phyloP scores from a whole-genome alignment of 1,140 invertebrate species.

The Eurytemora carolleeae region DNA sequence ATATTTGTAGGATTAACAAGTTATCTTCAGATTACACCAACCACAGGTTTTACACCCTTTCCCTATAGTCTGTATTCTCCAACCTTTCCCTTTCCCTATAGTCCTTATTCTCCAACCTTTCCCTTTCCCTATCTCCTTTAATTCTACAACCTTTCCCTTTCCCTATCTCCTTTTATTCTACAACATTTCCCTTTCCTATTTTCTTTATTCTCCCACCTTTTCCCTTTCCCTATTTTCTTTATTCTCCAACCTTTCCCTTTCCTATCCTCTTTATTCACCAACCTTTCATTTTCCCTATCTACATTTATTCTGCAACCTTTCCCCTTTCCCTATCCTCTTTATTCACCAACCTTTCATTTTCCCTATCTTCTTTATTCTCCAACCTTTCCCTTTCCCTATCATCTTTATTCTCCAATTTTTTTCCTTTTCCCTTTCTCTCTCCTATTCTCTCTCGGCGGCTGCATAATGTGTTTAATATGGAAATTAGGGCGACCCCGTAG shows the following conservation, averaged over 20 bases:
- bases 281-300: neutral
- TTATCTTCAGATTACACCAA: neutral
- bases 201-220: neutral
- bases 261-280: neutral
- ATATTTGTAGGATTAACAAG: too few relatives aligned
- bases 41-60: too few relatives aligned
- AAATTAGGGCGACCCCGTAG: too few relatives aligned
- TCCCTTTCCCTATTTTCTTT: too few relatives aligned
- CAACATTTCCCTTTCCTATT: neutral
- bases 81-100: too few relatives aligned
- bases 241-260: neutral
- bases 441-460: neutral
- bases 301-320: neutral
- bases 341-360: neutral
- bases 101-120: too few relatives aligned
- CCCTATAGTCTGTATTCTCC: neutral
- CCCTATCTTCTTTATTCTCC: neutral
- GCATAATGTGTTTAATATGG: too few relatives aligned
- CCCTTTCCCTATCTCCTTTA: neutral
- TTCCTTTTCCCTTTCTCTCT: neutral
- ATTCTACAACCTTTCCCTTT: neutral
- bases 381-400: neutral
- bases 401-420: neutral
- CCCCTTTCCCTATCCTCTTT: neutral
- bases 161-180: neutral